Percentiles rank a stretch among this genome's conserved stretches.
These are phyloP conservation scores for Hephaestus fuliginosus DNA, from an alignment of 2,797 vertebrate species.

Conservation along the genomic window DNA sequence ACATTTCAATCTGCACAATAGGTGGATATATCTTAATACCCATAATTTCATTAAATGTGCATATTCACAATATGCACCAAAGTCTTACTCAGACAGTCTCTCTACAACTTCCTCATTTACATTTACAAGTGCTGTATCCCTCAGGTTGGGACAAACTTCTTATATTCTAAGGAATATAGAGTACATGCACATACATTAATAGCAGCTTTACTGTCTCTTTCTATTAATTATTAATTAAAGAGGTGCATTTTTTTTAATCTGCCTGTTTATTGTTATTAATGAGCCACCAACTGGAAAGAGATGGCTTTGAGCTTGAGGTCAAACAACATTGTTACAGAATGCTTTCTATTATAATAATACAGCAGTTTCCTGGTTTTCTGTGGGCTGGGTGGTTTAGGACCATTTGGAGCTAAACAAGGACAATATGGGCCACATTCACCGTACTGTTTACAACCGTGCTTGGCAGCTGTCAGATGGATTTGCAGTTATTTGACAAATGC, in stretches of 20 bases:
- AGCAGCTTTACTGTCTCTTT: not conserved
- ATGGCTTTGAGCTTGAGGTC: conserved; percentile 23
- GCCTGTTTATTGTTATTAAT: not conserved
- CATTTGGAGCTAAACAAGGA: conserved; percentile 10
- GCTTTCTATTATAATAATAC: conserved; percentile 11
- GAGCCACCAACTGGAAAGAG: conserved; percentile 11
- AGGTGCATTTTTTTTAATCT: conserved; percentile 2
- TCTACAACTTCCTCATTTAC: not conserved
- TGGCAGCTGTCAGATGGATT: conserved; percentile 50
- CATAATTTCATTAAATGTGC: not conserved
- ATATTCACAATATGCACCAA: not conserved
- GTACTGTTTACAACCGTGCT: conserved; percentile 12
- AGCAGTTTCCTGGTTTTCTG: conserved; percentile 29
- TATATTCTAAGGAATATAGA: conserved; percentile 3
- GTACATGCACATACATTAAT: not conserved
- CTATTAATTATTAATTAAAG: too few relatives aligned
- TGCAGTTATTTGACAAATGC: conserved; percentile 36
- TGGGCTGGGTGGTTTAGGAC: conserved; percentile 2
- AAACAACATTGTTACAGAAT: conserved; percentile 4
- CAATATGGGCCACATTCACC: conserved; percentile 18
- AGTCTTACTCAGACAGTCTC: not conserved
- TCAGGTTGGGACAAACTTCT: conserved; percentile 11
- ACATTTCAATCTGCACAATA: not conserved
- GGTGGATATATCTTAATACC: not conserved
- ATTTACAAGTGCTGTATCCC: not conserved